A percentile compares a stretch with the other conserved stretches of the same genome.
Conservation (phyloP, 2,113 vertebrate genomes). For the Leiothrix lutea region DNA sequence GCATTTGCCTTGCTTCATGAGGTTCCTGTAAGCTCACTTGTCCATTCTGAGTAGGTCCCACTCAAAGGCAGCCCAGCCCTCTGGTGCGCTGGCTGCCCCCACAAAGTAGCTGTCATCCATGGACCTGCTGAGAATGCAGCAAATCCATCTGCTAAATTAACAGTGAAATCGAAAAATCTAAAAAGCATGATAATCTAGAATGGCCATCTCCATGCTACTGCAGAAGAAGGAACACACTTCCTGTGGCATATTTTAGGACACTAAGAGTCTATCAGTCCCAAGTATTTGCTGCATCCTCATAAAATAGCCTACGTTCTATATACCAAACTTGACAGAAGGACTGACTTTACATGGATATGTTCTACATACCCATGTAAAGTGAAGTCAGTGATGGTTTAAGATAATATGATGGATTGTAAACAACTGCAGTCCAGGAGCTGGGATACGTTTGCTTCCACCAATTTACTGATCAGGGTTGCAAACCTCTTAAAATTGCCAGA, state of each 20-base stretch:
- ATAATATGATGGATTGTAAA: neutral
- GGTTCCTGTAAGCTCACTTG: neutral
- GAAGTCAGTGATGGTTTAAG: neutral
- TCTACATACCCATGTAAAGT: neutral
- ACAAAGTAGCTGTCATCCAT: neutral
- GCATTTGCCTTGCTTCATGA: neutral
- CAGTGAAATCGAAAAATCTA: neutral
- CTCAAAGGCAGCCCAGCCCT: neutral
- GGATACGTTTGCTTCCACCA: neutral
- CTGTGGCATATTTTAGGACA: neutral
- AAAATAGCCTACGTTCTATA: neutral
- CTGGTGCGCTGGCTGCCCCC: fast-evolving
- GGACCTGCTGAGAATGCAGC: neutral
- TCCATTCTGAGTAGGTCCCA: neutral
- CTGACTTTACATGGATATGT: neutral
- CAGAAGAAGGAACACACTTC: neutral
- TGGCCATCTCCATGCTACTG: neutral
- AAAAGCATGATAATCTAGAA: neutral
- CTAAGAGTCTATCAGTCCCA: neutral
- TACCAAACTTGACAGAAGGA: neutral
- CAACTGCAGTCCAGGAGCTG: neutral
- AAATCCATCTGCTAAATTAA: neutral
- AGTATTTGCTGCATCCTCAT: neutral
- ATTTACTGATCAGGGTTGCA: neutral
- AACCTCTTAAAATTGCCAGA: slow-evolving; percentile 17